Conservation (phyloP, 92 coral and sea anemone genomes). For the Pocillopora meandrina region DNA sequence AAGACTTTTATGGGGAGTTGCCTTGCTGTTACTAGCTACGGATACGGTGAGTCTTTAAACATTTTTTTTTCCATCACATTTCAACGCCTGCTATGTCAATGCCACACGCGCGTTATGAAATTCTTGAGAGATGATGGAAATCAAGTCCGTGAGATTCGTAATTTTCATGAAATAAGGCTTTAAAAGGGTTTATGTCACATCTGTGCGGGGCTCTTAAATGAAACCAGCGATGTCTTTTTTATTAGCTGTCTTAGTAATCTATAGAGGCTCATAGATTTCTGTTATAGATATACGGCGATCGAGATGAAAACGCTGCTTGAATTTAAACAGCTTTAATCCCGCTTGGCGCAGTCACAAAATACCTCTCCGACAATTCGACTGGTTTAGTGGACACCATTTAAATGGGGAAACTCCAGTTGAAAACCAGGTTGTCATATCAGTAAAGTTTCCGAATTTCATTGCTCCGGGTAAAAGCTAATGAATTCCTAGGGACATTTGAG, state of each 20-base stretch:
- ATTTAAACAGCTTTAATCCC: background rate
- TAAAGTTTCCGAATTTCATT: background rate
- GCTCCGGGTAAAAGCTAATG: background rate
- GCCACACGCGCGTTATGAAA: background rate
- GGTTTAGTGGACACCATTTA: background rate
- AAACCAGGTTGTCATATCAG: background rate
- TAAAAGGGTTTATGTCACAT: background rate
- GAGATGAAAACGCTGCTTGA: background rate
- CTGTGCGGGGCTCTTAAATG: background rate
- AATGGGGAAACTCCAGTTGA: background rate
- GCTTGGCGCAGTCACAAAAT: background rate
- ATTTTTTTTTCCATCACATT: background rate
- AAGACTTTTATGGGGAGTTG: conserved; percentile 10
- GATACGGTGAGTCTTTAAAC: conserved; percentile 28
- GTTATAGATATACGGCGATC: conserved; percentile 3
- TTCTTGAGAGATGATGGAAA: background rate
- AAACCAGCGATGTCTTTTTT: conserved; percentile 10
- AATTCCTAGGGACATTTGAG: conserved; percentile 28
- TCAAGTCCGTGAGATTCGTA: background rate
- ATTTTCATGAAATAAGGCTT: background rate
- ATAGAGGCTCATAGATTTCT: conserved; percentile 36
- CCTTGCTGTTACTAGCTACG: conserved; percentile 9
- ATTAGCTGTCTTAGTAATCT: conserved; percentile 29
- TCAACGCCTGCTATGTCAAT: conserved; percentile 19
- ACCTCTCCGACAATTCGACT: too few species aligned